Evolutionary conservation across 2,113 vertebrate genomes (phyloP).

Genomic region (Hassar affinis): DNA sequence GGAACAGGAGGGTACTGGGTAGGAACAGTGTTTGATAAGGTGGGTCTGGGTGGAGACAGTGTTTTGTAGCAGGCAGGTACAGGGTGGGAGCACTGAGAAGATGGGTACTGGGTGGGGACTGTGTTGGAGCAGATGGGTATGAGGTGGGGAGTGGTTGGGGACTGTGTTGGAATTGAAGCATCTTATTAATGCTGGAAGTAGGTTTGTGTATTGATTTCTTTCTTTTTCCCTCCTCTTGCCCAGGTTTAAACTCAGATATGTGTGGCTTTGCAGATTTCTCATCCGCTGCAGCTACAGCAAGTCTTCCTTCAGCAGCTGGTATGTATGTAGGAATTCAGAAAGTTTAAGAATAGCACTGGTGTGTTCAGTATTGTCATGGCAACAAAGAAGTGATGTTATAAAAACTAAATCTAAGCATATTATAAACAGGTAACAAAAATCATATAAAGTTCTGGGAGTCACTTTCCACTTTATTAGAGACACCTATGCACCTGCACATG

Average conservation of each 20-base stretch:
- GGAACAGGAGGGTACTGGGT: neutral
- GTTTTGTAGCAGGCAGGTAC: no score
- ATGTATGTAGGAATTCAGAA: conserved; percentile 49
- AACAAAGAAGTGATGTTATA: neutral
- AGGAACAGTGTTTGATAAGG: no score
- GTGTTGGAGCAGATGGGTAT: no score
- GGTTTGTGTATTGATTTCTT: neutral
- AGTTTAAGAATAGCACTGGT: neutral
- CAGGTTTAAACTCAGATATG: conserved; percentile 77
- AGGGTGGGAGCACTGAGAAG: no score
- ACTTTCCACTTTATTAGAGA: no score
- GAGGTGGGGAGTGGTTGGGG: no score
- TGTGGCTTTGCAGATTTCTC: conserved; percentile 94
- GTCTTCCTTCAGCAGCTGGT: conserved; percentile 80
- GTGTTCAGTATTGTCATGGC: neutral
- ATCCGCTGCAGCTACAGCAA: conserved; percentile 76
- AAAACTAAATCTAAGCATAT: neutral
- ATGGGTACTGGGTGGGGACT: neutral
- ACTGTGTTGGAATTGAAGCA: neutral
- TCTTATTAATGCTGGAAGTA: neutral
- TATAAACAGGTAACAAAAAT: neutral
- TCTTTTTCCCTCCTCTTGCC: conserved; percentile 17
- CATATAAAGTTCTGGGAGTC: no score
- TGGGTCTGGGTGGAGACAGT: no score
- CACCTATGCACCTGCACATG: no score